Evolutionary conservation across 2,888 invertebrate species (phyloP).

Genomic region (Pheosia gnoma): DNA sequence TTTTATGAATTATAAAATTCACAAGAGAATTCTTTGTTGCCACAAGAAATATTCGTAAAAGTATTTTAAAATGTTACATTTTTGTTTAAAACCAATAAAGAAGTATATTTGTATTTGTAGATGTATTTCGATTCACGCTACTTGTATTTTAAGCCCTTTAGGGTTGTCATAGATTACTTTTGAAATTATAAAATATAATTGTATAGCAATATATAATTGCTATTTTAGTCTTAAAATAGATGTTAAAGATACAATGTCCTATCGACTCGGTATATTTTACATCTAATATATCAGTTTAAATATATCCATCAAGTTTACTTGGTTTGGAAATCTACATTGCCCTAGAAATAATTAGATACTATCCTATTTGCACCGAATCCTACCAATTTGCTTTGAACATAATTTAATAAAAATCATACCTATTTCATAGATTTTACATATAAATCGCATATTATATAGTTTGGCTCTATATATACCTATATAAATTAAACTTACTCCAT

Average conservation of each 20-base stretch:
- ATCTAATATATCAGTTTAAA: too few species aligned
- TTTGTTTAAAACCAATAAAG: conserved; percentile 19
- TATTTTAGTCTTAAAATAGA: too few species aligned
- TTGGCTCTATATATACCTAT: conserved; percentile 23
- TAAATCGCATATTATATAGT: conserved; percentile 4
- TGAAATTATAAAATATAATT: background rate
- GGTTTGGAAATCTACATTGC: too few species aligned
- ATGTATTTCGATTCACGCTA: conserved; percentile 18
- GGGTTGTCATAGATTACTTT: conserved; percentile 20
- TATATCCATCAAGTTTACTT: too few species aligned
- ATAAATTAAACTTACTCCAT: conserved; percentile 41
- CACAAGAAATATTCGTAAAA: background rate
- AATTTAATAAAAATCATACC: too few species aligned
- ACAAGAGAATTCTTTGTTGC: conserved; percentile 17
- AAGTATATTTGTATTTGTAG: background rate
- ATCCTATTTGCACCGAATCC: too few species aligned
- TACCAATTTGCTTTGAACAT: too few species aligned
- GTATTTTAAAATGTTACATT: background rate
- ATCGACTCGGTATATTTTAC: too few species aligned
- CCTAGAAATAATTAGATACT: too few species aligned
- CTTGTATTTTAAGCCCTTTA: conserved; percentile 18
- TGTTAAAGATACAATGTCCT: too few species aligned
- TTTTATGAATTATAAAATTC: conserved; percentile 15
- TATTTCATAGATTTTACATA: background rate
- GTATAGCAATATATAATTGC: too few species aligned